Percentiles rank a stretch among this genome's conserved stretches.
Conservation (phyloP, 2,113 vertebrate genomes). For the Macrotus californicus region DNA sequence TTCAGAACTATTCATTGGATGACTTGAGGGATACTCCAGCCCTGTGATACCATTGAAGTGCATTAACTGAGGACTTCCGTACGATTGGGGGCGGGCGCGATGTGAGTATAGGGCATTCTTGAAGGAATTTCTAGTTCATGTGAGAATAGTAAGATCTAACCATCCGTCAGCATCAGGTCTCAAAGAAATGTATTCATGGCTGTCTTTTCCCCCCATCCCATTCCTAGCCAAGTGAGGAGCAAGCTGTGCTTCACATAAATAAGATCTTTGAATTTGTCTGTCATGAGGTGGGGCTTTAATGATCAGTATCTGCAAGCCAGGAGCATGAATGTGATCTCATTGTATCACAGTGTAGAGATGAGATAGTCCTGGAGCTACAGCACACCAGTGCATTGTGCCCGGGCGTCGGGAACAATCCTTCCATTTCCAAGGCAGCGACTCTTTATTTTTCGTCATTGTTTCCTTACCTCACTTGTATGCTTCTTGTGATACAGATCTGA, state of each 20-base stretch:
- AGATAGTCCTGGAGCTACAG: constrained; percentile 63
- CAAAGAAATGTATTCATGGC: constrained; percentile 36
- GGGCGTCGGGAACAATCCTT: constrained; percentile 54
- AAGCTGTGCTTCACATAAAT: constrained; percentile 56
- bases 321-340: constrained; percentile 73
- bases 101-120: not conserved
- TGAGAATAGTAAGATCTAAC: constrained; percentile 17
- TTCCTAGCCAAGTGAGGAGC: constrained; percentile 50
- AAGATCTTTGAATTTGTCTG: constrained; percentile 55
- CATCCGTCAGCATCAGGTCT: constrained; percentile 15
- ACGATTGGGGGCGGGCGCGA: not conserved
- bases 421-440: constrained; percentile 52
- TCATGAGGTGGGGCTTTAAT: constrained; percentile 64
- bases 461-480: constrained; percentile 65
- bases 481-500: constrained; percentile 69
- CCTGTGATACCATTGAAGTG: constrained; percentile 1
- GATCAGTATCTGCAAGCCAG: constrained; percentile 71
- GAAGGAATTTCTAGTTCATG: constrained; percentile 11
- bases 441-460: constrained; percentile 74
- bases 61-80: constrained; percentile 12
- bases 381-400: constrained; percentile 61
- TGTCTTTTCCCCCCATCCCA: not conserved
- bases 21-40: constrained; percentile 14
- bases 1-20: constrained; percentile 36
- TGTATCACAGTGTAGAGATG: constrained; percentile 61